Percentiles rank a stretch among this genome's conserved stretches.
These are phyloP conservation scores for Thamnophis sirtalis DNA, from an alignment of 2,113 vertebrate genomes.

Conservation along the genomic window DNA sequence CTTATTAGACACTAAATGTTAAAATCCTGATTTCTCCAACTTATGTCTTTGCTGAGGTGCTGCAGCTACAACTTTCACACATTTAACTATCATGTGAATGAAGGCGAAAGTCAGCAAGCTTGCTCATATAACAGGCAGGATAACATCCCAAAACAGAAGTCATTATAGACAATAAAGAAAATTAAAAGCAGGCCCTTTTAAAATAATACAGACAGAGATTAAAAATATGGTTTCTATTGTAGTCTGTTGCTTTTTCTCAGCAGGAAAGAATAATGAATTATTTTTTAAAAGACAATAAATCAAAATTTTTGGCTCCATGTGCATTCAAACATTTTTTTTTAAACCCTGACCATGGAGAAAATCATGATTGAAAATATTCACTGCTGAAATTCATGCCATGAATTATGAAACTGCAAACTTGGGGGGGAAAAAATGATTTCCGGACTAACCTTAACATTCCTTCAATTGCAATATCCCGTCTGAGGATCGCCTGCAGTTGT, in stretches of 20 bases:
- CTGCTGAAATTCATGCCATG: not conserved
- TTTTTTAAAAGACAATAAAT: not conserved
- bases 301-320: not conserved
- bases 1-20: not conserved
- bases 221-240: not conserved
- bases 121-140: not conserved
- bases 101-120: not conserved
- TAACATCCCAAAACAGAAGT: not conserved
- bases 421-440: not conserved
- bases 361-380: not conserved
- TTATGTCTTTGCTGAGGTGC: not conserved
- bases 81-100: not conserved
- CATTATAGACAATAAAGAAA: not conserved
- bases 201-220: not conserved
- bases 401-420: slow-evolving; percentile 1
- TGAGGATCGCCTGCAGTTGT: not conserved
- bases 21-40: not conserved
- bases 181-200: not conserved
- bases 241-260: not conserved
- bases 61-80: not conserved
- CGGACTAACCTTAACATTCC: not conserved
- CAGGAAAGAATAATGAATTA: not conserved
- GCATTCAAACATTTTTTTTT: not conserved
- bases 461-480: not conserved
- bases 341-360: not conserved